Evolutionary conservation across 2,888 invertebrate genomes (phyloP).

Genomic region (Noctua janthe): DNA sequence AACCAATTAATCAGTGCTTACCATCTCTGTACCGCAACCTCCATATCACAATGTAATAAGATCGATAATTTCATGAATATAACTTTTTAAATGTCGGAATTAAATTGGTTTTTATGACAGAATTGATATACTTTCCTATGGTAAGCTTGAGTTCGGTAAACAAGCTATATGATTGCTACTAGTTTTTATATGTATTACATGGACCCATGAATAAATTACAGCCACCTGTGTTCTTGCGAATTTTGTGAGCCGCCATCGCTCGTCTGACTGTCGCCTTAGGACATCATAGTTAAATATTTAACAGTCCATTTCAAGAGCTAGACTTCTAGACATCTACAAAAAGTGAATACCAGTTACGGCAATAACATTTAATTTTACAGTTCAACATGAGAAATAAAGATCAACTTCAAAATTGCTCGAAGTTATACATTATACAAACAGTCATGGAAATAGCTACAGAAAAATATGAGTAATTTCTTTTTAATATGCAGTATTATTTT

Average conservation of each 20-base stretch:
- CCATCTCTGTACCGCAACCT: not conserved
- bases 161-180: slow-evolving; percentile 47
- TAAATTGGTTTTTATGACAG: slow-evolving; percentile 43
- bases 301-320: slow-evolving; percentile 14
- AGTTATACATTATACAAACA: slow-evolving; percentile 4
- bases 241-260: not conserved
- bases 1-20: slow-evolving; percentile 16
- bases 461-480: slow-evolving; percentile 38
- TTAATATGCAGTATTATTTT: slow-evolving; percentile 42
- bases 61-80: slow-evolving; percentile 1
- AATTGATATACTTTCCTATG: slow-evolving; percentile 57
- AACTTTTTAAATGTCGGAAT: not conserved
- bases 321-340: slow-evolving; percentile 9
- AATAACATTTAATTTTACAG: slow-evolving; percentile 25
- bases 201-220: slow-evolving; percentile 26
- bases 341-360: not conserved
- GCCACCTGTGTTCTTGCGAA: not conserved
- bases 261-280: not conserved
- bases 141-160: slow-evolving; percentile 45
- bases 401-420: not conserved
- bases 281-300: slow-evolving; percentile 1
- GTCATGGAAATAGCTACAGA: slow-evolving; percentile 19
- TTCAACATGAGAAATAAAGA: not conserved
- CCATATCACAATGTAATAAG: slow-evolving; percentile 15
- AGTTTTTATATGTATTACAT: slow-evolving; percentile 30